Evolutionary conservation across 2,113 vertebrate species (phyloP).

Genomic region (Poeciliopsis turrubarensis): DNA sequence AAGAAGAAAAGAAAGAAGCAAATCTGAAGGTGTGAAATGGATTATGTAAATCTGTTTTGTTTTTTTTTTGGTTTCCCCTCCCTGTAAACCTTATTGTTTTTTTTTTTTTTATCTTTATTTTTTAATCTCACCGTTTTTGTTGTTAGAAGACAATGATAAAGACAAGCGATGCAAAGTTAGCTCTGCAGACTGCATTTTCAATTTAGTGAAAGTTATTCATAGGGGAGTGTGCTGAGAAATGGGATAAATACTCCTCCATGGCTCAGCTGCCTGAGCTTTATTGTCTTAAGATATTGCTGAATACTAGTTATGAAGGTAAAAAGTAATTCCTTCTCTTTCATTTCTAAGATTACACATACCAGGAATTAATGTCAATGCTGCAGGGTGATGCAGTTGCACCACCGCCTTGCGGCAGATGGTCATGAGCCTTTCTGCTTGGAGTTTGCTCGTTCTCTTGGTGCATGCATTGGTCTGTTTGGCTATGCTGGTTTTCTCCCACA

Average conservation of each 20-base stretch:
- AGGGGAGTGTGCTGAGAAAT: background rate
- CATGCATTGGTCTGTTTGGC: background rate
- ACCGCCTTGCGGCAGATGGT: background rate
- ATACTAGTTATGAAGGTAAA: slow-evolving; percentile 38
- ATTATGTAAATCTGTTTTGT: slow-evolving; percentile 61
- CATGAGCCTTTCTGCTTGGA: too few relatives aligned
- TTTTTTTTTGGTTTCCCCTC: slow-evolving; percentile 3
- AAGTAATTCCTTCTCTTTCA: slow-evolving; percentile 11
- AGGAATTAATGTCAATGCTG: background rate
- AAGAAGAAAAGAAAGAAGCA: background rate
- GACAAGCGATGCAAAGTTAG: slow-evolving; percentile 57
- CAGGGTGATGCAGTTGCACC: background rate
- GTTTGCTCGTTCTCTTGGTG: background rate
- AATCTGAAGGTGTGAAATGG: slow-evolving; percentile 32
- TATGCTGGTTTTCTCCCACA: background rate
- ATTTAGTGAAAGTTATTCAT: slow-evolving; percentile 43
- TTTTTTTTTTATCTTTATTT: slow-evolving; percentile 17
- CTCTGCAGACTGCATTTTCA: slow-evolving; percentile 38
- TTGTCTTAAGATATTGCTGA: slow-evolving; percentile 21
- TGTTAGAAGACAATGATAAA: slow-evolving; percentile 46
- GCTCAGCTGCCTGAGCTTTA: background rate
- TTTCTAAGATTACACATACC: background rate
- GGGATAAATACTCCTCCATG: background rate
- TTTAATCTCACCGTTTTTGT: background rate
- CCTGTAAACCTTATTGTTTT: slow-evolving; percentile 46